Conservation (phyloP, 2,888 invertebrate species). For the Tenthredo amoena region DNA sequence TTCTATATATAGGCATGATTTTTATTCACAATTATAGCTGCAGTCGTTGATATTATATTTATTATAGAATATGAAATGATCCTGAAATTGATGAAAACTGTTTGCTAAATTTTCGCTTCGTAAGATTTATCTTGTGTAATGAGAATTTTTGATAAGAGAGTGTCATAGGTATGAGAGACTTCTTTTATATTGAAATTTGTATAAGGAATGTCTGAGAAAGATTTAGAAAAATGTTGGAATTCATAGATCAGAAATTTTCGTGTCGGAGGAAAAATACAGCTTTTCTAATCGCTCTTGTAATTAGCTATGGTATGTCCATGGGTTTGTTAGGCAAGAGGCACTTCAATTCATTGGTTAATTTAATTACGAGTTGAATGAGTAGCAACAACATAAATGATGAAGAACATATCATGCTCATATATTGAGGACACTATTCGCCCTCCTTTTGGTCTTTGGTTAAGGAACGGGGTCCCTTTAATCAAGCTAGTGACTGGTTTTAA, state of each 20-base stretch:
- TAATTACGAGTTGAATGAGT: neutral
- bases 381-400: neutral
- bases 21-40: neutral
- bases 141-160: too few species aligned
- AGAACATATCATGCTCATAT: neutral
- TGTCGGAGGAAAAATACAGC: neutral
- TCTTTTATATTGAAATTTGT: too few species aligned
- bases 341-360: neutral
- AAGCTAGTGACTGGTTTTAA: neutral
- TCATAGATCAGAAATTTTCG: neutral
- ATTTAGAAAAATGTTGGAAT: neutral
- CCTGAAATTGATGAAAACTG: neutral
- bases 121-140: too few species aligned
- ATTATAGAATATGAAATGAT: neutral
- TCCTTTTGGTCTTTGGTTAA: neutral
- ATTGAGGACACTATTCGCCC: neutral
- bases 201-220: neutral
- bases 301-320: neutral
- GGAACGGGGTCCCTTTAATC: slow-evolving; percentile 2
- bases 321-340: neutral
- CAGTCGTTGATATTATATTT: neutral
- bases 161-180: too few species aligned
- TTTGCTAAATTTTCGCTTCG: neutral
- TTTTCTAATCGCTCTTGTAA: neutral
- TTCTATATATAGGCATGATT: neutral